These are phyloP conservation scores for Ptiloglossa arizonensis DNA, from an alignment of 1,140 invertebrate species.

Conservation along the genomic window DNA sequence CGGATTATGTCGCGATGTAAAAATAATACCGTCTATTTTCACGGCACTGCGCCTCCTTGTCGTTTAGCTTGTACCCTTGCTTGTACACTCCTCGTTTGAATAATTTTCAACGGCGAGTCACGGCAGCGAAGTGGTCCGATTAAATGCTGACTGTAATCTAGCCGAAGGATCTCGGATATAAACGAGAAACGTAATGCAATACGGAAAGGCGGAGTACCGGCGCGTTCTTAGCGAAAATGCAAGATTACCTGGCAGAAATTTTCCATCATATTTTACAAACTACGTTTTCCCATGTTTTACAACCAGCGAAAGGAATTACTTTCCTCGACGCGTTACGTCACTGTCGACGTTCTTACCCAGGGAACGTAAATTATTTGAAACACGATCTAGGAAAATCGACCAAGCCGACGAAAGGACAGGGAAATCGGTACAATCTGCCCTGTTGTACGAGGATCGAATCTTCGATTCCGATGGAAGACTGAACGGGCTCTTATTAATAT, in stretches of 20 bases:
- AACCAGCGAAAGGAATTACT: not conserved
- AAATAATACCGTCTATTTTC: conserved; percentile 13
- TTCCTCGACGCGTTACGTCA: not conserved
- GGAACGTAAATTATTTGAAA: not conserved
- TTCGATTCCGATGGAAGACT: too few relatives aligned
- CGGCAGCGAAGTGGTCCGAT: not conserved
- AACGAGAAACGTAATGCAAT: conserved; percentile 39
- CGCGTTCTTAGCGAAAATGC: not conserved
- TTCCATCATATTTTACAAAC: not conserved
- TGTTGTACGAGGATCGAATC: too few relatives aligned
- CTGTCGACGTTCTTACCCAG: not conserved
- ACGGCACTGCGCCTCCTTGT: not conserved
- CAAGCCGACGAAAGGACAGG: too few relatives aligned
- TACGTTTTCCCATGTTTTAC: not conserved
- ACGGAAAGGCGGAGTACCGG: not conserved
- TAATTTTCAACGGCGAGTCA: not conserved
- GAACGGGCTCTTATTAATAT: too few relatives aligned
- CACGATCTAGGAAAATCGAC: too few relatives aligned
- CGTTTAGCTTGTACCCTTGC: not conserved
- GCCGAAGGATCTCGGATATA: not conserved
- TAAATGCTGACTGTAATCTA: conserved; percentile 22
- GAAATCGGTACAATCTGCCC: too few relatives aligned
- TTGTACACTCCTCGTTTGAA: not conserved
- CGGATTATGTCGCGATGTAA: not conserved
- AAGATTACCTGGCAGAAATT: not conserved